Evolutionary conservation across 2,113 vertebrate species (phyloP), one percentile per base, ranked within the genome.

Genomic region (Sceloporus undulatus): DNA sequence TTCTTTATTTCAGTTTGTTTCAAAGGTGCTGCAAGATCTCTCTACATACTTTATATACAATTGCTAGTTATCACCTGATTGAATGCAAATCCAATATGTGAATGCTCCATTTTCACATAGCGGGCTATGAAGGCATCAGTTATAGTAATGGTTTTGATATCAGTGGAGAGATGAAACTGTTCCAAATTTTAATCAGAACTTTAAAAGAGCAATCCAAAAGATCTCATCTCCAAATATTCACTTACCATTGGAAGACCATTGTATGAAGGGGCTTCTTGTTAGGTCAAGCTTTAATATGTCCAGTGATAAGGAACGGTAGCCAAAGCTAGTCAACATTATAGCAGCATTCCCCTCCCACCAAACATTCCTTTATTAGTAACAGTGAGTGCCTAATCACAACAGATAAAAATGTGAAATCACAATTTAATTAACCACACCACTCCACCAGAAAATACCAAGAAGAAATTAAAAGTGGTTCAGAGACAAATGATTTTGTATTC

Each of bases 401-500:
- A 87, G 29, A 86, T 3, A 16, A 65, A 74, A 83, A 87, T 88
- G 82, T 76, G 27, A 19, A 48, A 93, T 70, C 66, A 73, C 89
- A 85, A 73, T 89, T 93, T 93, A 91, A 90, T 89, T 89, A 90
- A 92, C 77, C 68, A 90, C 86, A 85, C 66, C 38, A 79, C 16
- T 80, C 65, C 13, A 48, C 70, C 91, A 79, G 86, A 62, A 90
- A 71, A 85, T 87, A 89, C 85, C 0, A 25, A 85, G 68, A 82
- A 93, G 74, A 93, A 96, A 93, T 93, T 73, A 91, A 74, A 91
- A 92, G 87, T 77, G 87, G 82, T 90, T 85, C 88, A 92, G 89
- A 95, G 89, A 95, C 93, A 93, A 92, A 90, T 87, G 83, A 94
- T 92, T 93, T 56, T 38, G 5, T 88, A 16, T 90, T 92, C 91